Percentiles rank a stretch among this genome's conserved stretches.
phyloP scores from a whole-genome alignment of 2,113 vertebrate species.

The Pterocles orientalis region DNA sequence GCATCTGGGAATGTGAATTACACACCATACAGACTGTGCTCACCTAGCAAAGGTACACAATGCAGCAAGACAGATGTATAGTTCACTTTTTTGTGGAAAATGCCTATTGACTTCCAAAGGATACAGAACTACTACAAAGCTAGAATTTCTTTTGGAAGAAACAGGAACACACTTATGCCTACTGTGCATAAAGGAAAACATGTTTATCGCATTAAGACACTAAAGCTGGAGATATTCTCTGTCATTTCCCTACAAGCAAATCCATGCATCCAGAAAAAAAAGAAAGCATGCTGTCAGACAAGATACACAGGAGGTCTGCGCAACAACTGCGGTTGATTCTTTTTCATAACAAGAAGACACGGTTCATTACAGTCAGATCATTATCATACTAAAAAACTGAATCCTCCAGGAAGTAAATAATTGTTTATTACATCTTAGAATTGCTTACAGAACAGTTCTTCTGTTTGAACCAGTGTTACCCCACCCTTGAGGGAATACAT shows the following conservation, averaged over 20 bases:
- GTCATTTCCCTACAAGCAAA: conserved; percentile 9
- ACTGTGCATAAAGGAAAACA: background rate
- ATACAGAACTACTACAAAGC: background rate
- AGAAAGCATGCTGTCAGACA: background rate
- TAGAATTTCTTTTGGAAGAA: background rate
- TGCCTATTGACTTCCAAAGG: background rate
- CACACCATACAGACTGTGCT: background rate
- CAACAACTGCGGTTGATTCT: background rate
- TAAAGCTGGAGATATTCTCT: background rate
- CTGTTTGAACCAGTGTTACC: background rate
- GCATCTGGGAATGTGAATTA: background rate
- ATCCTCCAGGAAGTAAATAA: conserved; percentile 7
- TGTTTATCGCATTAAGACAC: background rate
- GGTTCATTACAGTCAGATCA: conserved; percentile 58
- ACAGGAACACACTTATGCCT: background rate
- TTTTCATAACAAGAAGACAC: conserved; percentile 10
- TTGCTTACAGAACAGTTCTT: conserved; percentile 2
- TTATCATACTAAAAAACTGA: conserved; percentile 31
- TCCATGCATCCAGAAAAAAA: background rate
- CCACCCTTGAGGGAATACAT: background rate
- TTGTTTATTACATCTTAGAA: background rate
- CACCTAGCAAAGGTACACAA: background rate
- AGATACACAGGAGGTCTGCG: conserved; percentile 9
- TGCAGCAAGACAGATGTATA: background rate
- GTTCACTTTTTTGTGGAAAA: background rate